Base-by-base conservation (phyloP, 2,113 vertebrate species). In the Furnarius figulus region DNA sequence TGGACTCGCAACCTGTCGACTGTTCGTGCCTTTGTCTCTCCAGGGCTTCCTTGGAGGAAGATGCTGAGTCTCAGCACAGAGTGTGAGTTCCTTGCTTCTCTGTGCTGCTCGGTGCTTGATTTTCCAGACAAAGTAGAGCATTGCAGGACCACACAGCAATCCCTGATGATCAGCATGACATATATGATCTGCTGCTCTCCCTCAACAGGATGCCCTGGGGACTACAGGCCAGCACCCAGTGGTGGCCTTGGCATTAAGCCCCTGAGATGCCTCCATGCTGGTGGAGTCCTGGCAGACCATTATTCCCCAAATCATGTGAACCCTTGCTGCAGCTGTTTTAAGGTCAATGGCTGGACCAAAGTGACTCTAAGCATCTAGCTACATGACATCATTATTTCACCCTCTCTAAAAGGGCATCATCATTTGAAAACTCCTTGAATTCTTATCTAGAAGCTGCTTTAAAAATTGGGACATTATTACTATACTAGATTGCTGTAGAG, bases 241-340 rank as follows among this genome's bases (percentile, higher is more conserved):
- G n/a, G 28, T 50, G 35, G 52, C 27, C 14, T 50, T 83, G 47
- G 24, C 66, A 39, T 13, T 33, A 35, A 56, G 47, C 18, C 30
- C 22, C 16, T 52, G 42, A 52, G 66, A 42, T 39, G 17, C 39
- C 44, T 22, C 8, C 15, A 21, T 59, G 40, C 55, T 66, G 44
- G 16, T 62, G 31, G 24, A 81, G 27, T 31, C 44, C 37, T 52
- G 49, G 55, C 22, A 85, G 31, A 31, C 22, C 10, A 8, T n/a
- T 39, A 13, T 58, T 77, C 49, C 25, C 10, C 5, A 66, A 87
- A 44, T 27, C 25, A 33, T 19, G 8, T 5, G 55, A 89, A 35
- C 23, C 2, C 7, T 75, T 0, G 0, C 14, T 73, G 75, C 49
- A 37, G 30, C 28, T 63, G 5, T 61, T 8, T 61, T 87, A 52